phyloP scores from a whole-genome alignment of 2,113 vertebrate species.

The Lanius ludovicianus region DNA sequence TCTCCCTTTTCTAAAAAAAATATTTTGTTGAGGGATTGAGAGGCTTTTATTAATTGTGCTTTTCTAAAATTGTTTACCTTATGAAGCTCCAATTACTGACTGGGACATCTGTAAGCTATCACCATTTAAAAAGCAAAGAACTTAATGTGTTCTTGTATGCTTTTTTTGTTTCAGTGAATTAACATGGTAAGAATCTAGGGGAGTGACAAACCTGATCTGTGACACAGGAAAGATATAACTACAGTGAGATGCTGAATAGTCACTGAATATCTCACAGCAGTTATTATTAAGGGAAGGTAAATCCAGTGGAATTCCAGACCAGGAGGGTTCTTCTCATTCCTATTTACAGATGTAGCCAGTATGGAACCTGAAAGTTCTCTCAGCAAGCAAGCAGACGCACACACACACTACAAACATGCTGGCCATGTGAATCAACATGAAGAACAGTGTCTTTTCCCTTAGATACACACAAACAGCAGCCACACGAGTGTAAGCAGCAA shows the following conservation, averaged over 20 bases:
- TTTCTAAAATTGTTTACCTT: neutral
- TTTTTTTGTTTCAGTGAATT: neutral
- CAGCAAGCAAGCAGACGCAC: too few relatives aligned
- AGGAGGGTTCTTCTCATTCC: neutral
- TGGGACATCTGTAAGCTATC: neutral
- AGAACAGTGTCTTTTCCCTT: neutral
- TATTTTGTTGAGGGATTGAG: neutral
- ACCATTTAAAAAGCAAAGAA: neutral
- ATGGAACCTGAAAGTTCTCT: neutral
- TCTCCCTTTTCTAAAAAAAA: too few relatives aligned
- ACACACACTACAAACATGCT: neutral
- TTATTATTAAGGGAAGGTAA: neutral
- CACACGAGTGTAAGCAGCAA: neutral
- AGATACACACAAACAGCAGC: neutral
- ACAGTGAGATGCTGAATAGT: neutral
- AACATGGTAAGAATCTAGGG: neutral
- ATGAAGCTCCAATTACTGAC: neutral
- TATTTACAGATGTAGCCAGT: neutral
- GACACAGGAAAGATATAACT: neutral
- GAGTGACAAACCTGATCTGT: neutral
- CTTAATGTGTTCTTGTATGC: neutral
- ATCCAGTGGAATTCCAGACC: neutral
- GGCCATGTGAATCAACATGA: neutral
- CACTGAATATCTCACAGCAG: rapidly evolving
- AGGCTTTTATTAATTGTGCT: neutral